Evolutionary conservation across 2,888 invertebrate genomes (phyloP), one percentile per base, ranked within the genome.

Genomic region (Orchesella flavescens): DNA sequence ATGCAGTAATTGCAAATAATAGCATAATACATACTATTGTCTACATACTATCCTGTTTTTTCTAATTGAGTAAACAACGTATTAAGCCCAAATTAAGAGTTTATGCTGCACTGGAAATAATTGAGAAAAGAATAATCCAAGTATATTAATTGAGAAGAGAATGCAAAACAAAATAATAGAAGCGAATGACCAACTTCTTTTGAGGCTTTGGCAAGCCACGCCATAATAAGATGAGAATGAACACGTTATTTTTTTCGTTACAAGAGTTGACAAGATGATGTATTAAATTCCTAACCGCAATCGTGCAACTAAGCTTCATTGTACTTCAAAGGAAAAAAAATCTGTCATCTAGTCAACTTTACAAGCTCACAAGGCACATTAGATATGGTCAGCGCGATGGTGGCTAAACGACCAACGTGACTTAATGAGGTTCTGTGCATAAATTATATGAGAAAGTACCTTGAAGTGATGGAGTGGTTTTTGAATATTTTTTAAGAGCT

Each of bases 351-450:
- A 44, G 43, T 34, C 68, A 68, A 19, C 53, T 53, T 46, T 68
- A 43, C 57, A 72, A 55, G 72, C 65, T 72, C 65, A 72, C 55
- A 78, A 46, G 43, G n/a, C 53, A 65, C 19, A 65, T 79, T 79
- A 79, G 79, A 53, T 71, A 72, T 72, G 79, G 79, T 79, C 79
- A 79, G 61, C 79, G 61, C 79, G 43, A 55, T 53, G 65, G 79
- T 65, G 79, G 72, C 53, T 57, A 12, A 24, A 55, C 49, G 17
- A 78, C 59, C 44, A 72, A 79, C 79, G 65, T 72, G 79, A 79
- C 72, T 72, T 79, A 79, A 79, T 79, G 66, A 79, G 72, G 65
- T 44, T 19, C 53, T 65, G 65, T 43, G 44, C 65, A 65, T 65
- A 65, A 65, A 65, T 65, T 68, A 68, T 46, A 46, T 46, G 21